Percentiles rank a stretch among this genome's conserved stretches.
Conservation (phyloP, 2,797 vertebrate species). For the Mormyrus proboscirostris region DNA sequence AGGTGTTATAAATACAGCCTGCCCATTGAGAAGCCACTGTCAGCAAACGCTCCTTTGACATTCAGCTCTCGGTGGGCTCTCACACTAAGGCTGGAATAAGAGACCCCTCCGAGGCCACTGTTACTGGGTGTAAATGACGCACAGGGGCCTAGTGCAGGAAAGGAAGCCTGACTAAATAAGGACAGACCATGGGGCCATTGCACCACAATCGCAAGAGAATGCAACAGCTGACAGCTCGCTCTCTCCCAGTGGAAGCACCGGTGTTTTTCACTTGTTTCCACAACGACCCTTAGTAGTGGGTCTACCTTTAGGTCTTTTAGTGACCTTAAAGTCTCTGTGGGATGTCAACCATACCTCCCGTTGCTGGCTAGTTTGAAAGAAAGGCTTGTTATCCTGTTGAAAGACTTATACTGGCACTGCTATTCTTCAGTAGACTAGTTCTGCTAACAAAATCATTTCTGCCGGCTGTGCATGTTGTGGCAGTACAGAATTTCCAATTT, state of each 20-base stretch:
- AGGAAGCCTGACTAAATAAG: constrained; percentile 92
- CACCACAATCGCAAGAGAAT: constrained; percentile 72
- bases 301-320: not conserved
- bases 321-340: constrained; percentile 7
- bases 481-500: not conserved
- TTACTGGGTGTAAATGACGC: constrained; percentile 73
- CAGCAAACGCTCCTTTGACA: constrained; percentile 39
- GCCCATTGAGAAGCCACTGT: constrained; percentile 28
- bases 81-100: constrained; percentile 42
- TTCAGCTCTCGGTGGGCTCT: constrained; percentile 45
- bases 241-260: constrained; percentile 21
- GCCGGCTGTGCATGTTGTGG: not conserved
- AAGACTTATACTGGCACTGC: not conserved
- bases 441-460: not conserved
- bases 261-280: constrained; percentile 3
- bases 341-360: not conserved
- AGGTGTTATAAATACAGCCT: constrained; percentile 52
- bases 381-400: not conserved
- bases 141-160: constrained; percentile 65
- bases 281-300: not conserved
- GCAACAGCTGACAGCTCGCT: constrained; percentile 77
- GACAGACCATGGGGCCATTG: constrained; percentile 67
- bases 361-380: not conserved
- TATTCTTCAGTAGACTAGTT: not conserved
- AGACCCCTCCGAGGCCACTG: constrained; percentile 45